A percentile compares a stretch with the other conserved stretches of the same genome.
Evolutionary conservation across 2,888 invertebrate genomes (phyloP).

Genomic region (Platycheirus rosarum): DNA sequence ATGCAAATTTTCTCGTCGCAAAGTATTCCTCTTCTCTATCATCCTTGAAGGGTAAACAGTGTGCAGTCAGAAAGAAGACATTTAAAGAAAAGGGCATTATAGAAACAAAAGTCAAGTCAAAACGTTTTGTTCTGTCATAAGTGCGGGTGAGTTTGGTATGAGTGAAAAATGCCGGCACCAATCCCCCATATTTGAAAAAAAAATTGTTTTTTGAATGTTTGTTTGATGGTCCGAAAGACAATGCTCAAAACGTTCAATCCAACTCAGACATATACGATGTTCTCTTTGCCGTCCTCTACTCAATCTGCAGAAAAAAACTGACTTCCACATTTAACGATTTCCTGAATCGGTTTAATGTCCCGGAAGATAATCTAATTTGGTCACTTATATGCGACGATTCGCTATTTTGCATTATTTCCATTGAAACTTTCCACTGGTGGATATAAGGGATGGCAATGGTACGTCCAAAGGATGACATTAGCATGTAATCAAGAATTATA

Average conservation of each 20-base stretch:
- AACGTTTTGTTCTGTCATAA: slow-evolving; percentile 5
- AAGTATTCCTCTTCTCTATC: slow-evolving; percentile 5
- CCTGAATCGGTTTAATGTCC: slow-evolving; percentile 80
- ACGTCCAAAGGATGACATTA: slow-evolving; percentile 21
- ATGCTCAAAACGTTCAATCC: slow-evolving; percentile 25
- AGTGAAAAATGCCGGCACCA: slow-evolving; percentile 13
- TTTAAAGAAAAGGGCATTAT: slow-evolving; percentile 25
- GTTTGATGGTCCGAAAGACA: slow-evolving; percentile 59
- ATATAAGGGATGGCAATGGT: background rate
- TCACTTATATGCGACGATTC: slow-evolving; percentile 82
- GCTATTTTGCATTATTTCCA: slow-evolving; percentile 76
- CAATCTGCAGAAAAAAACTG: slow-evolving; percentile 26
- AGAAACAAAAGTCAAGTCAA: slow-evolving; percentile 15
- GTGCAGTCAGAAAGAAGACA: slow-evolving; percentile 58
- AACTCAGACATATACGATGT: too few species aligned
- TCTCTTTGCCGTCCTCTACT: slow-evolving; percentile 23
- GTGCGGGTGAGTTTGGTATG: too few species aligned
- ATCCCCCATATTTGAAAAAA: slow-evolving; percentile 11
- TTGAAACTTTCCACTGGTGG: slow-evolving; percentile 12
- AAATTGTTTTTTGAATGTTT: slow-evolving; percentile 19
- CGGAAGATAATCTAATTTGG: slow-evolving; percentile 83
- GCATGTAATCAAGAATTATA: slow-evolving; percentile 50
- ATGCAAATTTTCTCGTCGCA: slow-evolving; percentile 43
- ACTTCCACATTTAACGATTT: slow-evolving; percentile 75
- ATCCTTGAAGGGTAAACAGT: slow-evolving; percentile 46